Conservation (phyloP, 2,888 invertebrate species). For the Teleogryllus oceanicus region DNA sequence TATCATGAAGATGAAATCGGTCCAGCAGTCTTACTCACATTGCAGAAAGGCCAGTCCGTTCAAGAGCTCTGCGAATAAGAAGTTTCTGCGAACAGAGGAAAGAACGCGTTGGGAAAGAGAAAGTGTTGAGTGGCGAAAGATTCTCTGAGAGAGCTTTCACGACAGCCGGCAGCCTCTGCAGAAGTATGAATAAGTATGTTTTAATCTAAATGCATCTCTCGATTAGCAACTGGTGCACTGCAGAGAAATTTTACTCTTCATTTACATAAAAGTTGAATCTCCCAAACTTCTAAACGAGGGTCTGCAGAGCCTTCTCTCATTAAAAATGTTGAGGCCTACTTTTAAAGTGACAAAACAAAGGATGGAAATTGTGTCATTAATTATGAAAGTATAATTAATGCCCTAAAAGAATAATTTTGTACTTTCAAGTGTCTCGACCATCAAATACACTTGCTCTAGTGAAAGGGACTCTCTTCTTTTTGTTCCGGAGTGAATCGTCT, state of each 20-base stretch:
- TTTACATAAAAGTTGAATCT: constrained; percentile 18
- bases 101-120: too few relatives aligned
- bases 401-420: not conserved
- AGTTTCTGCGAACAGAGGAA: too few relatives aligned
- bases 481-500: not conserved
- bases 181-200: not conserved
- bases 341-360: constrained; percentile 3
- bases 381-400: constrained; percentile 11
- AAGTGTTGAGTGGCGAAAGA: too few relatives aligned
- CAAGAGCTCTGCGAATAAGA: too few relatives aligned
- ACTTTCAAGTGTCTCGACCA: not conserved
- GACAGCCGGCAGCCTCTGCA: too few relatives aligned
- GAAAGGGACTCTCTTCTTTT: not conserved
- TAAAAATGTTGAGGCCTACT: constrained; percentile 11
- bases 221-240: not conserved
- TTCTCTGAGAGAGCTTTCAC: too few relatives aligned
- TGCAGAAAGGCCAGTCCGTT: too few relatives aligned
- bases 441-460: constrained; percentile 18
- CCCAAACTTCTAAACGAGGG: not conserved
- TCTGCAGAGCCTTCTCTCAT: not conserved
- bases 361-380: not conserved
- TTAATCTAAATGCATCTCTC: constrained; percentile 5
- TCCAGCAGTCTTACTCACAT: too few relatives aligned
- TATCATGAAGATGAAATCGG: too few relatives aligned
- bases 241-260: constrained; percentile 2